phyloP scores from a whole-genome alignment of 2,888 invertebrate genomes.

The Rhagonycha fulva region DNA sequence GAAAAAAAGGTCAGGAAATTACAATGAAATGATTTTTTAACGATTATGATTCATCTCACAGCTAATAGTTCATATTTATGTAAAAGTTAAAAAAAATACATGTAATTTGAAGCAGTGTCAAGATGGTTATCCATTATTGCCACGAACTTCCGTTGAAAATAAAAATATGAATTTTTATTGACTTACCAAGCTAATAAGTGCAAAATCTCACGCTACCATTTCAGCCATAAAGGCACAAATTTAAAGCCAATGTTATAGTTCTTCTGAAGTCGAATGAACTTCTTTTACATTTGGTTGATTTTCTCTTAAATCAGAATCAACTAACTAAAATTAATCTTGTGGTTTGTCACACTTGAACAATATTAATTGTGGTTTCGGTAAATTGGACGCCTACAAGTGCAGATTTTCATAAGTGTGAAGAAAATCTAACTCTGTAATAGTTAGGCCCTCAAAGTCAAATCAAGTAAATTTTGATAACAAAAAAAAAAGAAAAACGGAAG shows the following conservation, averaged over 20 bases:
- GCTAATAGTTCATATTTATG: neutral
- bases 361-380: neutral
- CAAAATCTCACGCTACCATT: neutral
- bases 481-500: neutral
- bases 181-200: neutral
- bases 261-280: neutral
- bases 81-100: neutral
- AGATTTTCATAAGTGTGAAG: neutral
- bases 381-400: neutral
- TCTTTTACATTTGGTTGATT: neutral
- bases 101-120: neutral
- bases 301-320: neutral
- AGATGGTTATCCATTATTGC: neutral
- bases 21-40: neutral
- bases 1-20: too few species aligned
- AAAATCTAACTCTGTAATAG: neutral
- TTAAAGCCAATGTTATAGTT: neutral
- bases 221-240: neutral
- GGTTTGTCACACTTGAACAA: neutral
- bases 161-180: neutral
- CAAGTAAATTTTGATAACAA: neutral
- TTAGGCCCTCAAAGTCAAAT: neutral
- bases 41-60: neutral
- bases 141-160: neutral
- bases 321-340: neutral